Percentiles rank a stretch among this genome's conserved stretches.
phyloP scores from a whole-genome alignment of 2,888 invertebrate genomes.

The Mimachlamys varia region DNA sequence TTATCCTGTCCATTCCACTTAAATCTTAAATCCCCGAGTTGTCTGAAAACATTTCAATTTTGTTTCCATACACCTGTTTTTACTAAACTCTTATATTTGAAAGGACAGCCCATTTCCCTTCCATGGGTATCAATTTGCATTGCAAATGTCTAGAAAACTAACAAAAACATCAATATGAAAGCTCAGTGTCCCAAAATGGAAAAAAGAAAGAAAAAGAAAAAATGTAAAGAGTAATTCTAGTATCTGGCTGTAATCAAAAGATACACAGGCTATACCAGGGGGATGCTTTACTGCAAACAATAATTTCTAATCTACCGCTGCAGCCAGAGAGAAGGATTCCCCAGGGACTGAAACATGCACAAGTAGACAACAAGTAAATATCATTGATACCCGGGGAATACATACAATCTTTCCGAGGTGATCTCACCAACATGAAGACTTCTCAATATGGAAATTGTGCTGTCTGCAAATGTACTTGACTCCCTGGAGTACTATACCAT shows the following conservation, averaged over 20 bases:
- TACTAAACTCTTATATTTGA: neutral
- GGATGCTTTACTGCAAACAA: constrained; percentile 6
- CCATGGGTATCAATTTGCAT: constrained; percentile 25
- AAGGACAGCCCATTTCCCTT: constrained; percentile 22
- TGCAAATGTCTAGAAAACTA: constrained; percentile 12
- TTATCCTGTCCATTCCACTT: neutral
- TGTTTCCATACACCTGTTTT: constrained; percentile 30
- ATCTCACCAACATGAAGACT: constrained; percentile 31
- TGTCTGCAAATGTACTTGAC: constrained; percentile 24
- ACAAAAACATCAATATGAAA: constrained; percentile 23
- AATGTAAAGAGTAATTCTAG: constrained; percentile 31
- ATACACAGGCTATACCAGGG: constrained; percentile 6
- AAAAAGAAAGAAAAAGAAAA: neutral
- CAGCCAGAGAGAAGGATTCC: constrained; percentile 17
- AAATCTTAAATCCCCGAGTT: neutral
- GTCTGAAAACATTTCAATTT: constrained; percentile 2
- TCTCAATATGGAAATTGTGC: constrained; percentile 36
- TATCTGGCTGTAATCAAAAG: constrained; percentile 22
- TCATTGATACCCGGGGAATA: neutral
- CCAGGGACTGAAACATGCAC: constrained; percentile 5
- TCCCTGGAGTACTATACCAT: constrained; percentile 24
- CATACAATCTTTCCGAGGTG: constrained; percentile 29
- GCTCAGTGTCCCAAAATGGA: constrained; percentile 29
- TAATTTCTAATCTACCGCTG: constrained; percentile 5
- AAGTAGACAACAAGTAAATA: constrained; percentile 36